Conservation (phyloP, 2,888 invertebrate genomes). For the Epirrita christyi region DNA sequence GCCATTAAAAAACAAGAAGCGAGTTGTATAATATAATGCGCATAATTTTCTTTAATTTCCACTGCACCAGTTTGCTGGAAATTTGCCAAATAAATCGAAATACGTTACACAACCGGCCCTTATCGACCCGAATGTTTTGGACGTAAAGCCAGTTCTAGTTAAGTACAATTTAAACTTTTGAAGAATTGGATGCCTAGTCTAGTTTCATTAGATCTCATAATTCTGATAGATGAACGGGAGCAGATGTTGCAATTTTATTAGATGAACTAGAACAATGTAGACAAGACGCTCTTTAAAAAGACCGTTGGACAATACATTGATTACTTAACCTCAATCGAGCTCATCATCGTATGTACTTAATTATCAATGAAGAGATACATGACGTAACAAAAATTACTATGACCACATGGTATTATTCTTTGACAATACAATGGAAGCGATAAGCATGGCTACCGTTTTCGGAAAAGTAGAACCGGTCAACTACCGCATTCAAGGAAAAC, state of each 20-base stretch:
- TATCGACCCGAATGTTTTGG: slow-evolving; percentile 30
- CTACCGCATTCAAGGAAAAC: slow-evolving; percentile 9
- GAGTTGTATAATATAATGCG: background rate
- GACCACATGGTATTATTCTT: too few species aligned
- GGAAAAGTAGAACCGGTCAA: slow-evolving; percentile 5
- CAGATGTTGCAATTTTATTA: slow-evolving; percentile 22
- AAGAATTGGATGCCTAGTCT: background rate
- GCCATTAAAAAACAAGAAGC: background rate
- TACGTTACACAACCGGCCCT: slow-evolving; percentile 28
- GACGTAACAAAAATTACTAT: background rate
- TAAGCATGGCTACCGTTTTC: too few species aligned
- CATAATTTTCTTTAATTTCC: slow-evolving; percentile 3
- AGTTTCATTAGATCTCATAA: background rate
- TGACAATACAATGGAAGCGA: too few species aligned
- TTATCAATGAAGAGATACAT: background rate
- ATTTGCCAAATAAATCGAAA: slow-evolving; percentile 32
- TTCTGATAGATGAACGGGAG: background rate
- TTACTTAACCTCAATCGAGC: slow-evolving; percentile 26
- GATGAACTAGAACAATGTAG: slow-evolving; percentile 19
- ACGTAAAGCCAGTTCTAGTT: slow-evolving; percentile 6
- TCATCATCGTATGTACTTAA: too few species aligned
- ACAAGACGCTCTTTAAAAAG: slow-evolving; percentile 27
- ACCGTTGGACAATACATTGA: slow-evolving; percentile 30
- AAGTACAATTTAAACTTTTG: slow-evolving; percentile 2
- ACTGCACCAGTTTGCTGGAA: slow-evolving; percentile 25